Conservation (phyloP, 92 coral and sea anemone species). For the Pocillopora grandis region DNA sequence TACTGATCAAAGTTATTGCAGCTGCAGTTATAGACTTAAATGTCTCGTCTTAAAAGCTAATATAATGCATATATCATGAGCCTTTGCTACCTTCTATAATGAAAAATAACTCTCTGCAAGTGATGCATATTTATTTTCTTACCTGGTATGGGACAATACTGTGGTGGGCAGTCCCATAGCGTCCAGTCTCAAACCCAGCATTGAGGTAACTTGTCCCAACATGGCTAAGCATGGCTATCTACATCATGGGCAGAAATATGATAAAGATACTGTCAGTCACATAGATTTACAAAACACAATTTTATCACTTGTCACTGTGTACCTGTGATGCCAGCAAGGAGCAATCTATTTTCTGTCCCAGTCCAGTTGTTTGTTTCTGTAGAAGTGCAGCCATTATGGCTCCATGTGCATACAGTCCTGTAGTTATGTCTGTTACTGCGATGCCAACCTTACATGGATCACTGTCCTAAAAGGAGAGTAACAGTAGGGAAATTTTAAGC, state of each 20-base stretch:
- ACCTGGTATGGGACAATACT: slow-evolving; percentile 96
- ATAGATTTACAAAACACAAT: not conserved
- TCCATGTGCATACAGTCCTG: slow-evolving; percentile 89
- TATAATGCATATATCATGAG: not conserved
- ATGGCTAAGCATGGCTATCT: slow-evolving; percentile 85
- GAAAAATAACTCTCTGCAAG: not conserved
- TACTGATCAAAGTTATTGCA: too few relatives aligned
- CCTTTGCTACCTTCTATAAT: not conserved
- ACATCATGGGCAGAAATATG: not conserved
- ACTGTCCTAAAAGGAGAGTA: slow-evolving; percentile 62
- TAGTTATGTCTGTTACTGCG: slow-evolving; percentile 87
- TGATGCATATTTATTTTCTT: slow-evolving; percentile 4
- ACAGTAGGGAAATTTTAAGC: not conserved
- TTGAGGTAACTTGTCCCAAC: slow-evolving; percentile 82
- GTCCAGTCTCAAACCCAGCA: slow-evolving; percentile 81
- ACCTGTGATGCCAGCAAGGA: slow-evolving; percentile 93
- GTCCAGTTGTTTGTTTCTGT: slow-evolving; percentile 76
- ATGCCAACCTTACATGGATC: slow-evolving; percentile 88
- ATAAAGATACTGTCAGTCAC: not conserved
- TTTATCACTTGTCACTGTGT: not conserved
- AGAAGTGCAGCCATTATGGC: slow-evolving; percentile 92
- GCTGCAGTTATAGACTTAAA: too few relatives aligned
- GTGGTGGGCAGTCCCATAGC: slow-evolving; percentile 90
- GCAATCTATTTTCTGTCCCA: slow-evolving; percentile 87
- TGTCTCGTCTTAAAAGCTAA: too few relatives aligned